These are phyloP conservation scores for Cnemophilus loriae DNA, from an alignment of 2,113 vertebrate genomes.

Conservation along the genomic window DNA sequence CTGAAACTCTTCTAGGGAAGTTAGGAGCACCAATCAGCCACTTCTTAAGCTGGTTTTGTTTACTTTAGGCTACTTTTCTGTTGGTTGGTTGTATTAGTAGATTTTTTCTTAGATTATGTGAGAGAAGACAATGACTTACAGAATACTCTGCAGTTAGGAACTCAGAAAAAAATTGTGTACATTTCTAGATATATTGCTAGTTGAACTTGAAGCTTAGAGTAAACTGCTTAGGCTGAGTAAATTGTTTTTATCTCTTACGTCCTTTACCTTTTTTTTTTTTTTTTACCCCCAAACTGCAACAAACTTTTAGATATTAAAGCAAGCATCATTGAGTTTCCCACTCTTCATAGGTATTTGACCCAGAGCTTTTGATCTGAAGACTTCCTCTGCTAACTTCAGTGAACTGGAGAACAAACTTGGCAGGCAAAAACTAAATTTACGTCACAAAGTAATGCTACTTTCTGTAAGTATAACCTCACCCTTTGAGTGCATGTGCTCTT, in stretches of 20 bases:
- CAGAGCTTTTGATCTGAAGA: neutral
- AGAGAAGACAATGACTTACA: neutral
- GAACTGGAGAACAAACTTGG: neutral
- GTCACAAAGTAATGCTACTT: neutral
- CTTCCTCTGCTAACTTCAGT: neutral
- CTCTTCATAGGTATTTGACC: neutral
- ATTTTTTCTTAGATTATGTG: neutral
- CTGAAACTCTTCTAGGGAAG: neutral
- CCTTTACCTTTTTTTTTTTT: neutral
- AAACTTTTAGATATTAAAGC: neutral
- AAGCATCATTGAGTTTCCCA: accelerated
- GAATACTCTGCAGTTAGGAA: neutral
- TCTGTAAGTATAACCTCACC: neutral
- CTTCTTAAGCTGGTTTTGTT: neutral
- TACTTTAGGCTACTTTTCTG: neutral
- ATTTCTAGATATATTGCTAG: neutral
- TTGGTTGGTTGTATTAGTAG: neutral
- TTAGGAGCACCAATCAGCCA: neutral
- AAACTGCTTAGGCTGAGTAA: neutral
- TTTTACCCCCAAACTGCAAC: neutral
- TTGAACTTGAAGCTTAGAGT: neutral
- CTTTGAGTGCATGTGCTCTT: neutral
- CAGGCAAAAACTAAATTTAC: neutral
- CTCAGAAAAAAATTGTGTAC: neutral
- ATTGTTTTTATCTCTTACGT: neutral